These are phyloP conservation scores for Drosophila kuntzei DNA, from an alignment of 2,888 invertebrate genomes.

Conservation along the genomic window DNA sequence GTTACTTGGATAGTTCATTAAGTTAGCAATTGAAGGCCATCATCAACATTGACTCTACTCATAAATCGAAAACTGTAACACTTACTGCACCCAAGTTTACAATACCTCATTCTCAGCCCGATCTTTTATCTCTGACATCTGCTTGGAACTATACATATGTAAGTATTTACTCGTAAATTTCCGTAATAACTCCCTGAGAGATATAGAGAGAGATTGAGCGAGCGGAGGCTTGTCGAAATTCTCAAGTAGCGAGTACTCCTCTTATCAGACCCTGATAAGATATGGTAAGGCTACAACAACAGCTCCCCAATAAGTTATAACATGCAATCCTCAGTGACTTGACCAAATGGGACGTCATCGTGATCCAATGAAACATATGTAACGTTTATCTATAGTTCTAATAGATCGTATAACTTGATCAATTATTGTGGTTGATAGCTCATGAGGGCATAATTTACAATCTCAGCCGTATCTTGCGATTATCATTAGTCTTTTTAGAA, in stretches of 20 bases:
- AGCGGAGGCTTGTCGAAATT: conserved; percentile 39
- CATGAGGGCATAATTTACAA: too few relatives aligned
- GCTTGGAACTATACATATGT: background rate
- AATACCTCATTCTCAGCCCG: conserved; percentile 9
- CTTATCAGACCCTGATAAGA: conserved; percentile 59
- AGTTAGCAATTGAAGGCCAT: conserved; percentile 5
- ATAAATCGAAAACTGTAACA: conserved; percentile 12
- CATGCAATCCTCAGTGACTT: conserved; percentile 33
- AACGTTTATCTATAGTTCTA: conserved; percentile 16
- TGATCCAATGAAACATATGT: conserved; percentile 10
- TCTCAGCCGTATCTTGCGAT: too few relatives aligned
- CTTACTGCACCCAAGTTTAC: conserved; percentile 37
- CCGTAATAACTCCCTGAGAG: conserved; percentile 13
- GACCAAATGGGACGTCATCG: conserved; percentile 7
- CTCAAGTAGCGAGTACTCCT: conserved; percentile 30
- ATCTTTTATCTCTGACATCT: conserved; percentile 35
- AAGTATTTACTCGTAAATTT: conserved; percentile 29
- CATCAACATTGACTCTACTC: background rate
- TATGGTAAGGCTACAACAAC: conserved; percentile 16
- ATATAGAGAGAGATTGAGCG: background rate
- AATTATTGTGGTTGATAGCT: background rate
- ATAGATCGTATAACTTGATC: background rate
- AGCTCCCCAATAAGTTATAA: conserved; percentile 19
- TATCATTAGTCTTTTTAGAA: too few relatives aligned
- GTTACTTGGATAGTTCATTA: conserved; percentile 3